These are phyloP conservation scores for Saguinus midas DNA, from an alignment of 2,113 vertebrate species.

Conservation along the genomic window DNA sequence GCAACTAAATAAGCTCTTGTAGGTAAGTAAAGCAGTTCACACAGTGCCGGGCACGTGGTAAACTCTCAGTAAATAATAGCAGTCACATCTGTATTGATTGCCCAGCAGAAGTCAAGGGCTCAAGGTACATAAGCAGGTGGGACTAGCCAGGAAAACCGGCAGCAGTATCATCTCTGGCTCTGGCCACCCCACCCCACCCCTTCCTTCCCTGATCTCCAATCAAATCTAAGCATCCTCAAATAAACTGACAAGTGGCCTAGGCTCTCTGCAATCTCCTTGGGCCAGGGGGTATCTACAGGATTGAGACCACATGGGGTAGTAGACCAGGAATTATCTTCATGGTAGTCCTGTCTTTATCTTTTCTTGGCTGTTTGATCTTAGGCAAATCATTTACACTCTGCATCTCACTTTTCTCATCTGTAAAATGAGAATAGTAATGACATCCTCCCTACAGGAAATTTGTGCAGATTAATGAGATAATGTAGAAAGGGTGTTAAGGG, in stretches of 20 bases:
- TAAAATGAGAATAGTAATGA: slow-evolving; percentile 50
- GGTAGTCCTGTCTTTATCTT: not conserved
- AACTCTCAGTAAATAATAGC: not conserved
- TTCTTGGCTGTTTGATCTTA: slow-evolving; percentile 35
- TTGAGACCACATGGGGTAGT: not conserved
- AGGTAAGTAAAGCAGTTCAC: not conserved
- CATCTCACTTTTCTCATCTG: slow-evolving; percentile 15
- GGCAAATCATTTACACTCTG: slow-evolving; percentile 6
- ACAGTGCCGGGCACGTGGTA: not conserved
- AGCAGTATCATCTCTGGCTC: not conserved
- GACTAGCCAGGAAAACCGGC: not conserved
- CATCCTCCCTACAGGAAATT: not conserved
- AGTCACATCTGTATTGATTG: not conserved
- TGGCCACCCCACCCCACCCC: not conserved
- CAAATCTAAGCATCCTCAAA: not conserved
- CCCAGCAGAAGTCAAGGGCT: not conserved
- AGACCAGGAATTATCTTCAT: not conserved
- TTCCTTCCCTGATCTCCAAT: not conserved
- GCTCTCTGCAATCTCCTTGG: not conserved
- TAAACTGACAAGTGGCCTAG: not conserved
- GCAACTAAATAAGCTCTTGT: not conserved
- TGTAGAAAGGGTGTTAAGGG: not conserved
- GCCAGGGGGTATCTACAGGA: not conserved
- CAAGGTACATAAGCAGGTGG: not conserved
- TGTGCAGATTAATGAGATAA: not conserved